Percentiles rank a stretch among this genome's conserved stretches.
Evolutionary conservation across 37 sponge, comb jelly and placozoan species (phyloP).

Genomic region (Dysidea cf. avara): DNA sequence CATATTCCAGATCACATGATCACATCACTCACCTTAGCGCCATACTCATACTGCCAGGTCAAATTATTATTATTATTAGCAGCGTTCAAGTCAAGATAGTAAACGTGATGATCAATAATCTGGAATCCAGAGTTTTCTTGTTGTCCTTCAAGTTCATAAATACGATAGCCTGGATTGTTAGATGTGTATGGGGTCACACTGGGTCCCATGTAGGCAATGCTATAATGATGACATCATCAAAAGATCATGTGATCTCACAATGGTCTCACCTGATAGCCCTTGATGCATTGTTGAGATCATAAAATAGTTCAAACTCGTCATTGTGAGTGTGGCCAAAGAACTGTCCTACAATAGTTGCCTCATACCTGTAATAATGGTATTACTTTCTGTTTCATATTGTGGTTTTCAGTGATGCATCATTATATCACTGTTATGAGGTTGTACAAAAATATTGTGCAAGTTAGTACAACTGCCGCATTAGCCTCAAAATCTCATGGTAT

Average conservation of each 20-base stretch:
- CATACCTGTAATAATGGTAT: slow-evolving; percentile 69
- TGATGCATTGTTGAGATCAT: slow-evolving; percentile 55
- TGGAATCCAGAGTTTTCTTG: slow-evolving; percentile 47
- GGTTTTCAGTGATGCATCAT: too few relatives aligned
- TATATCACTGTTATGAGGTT: too few relatives aligned
- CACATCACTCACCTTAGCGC: slow-evolving; percentile 58
- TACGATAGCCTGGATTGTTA: slow-evolving; percentile 63
- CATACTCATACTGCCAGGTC: slow-evolving; percentile 82
- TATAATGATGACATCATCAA: background rate
- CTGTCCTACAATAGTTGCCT: slow-evolving; percentile 89
- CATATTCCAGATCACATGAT: too few relatives aligned
- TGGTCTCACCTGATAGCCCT: slow-evolving; percentile 65
- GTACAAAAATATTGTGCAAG: too few relatives aligned
- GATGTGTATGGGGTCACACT: slow-evolving; percentile 68
- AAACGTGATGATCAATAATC: slow-evolving; percentile 69
- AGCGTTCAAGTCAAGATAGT: slow-evolving; percentile 74
- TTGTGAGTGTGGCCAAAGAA: slow-evolving; percentile 96
- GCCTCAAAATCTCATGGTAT: too few relatives aligned
- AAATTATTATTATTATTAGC: slow-evolving; percentile 71
- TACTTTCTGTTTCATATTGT: too few relatives aligned
- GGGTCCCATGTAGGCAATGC: slow-evolving; percentile 70
- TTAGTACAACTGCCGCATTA: too few relatives aligned
- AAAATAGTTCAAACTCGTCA: slow-evolving; percentile 68
- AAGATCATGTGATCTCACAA: background rate
- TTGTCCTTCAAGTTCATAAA: slow-evolving; percentile 88